Evolutionary conservation across 1,140 invertebrate genomes (phyloP).

Genomic region (Heliconius hermathena): DNA sequence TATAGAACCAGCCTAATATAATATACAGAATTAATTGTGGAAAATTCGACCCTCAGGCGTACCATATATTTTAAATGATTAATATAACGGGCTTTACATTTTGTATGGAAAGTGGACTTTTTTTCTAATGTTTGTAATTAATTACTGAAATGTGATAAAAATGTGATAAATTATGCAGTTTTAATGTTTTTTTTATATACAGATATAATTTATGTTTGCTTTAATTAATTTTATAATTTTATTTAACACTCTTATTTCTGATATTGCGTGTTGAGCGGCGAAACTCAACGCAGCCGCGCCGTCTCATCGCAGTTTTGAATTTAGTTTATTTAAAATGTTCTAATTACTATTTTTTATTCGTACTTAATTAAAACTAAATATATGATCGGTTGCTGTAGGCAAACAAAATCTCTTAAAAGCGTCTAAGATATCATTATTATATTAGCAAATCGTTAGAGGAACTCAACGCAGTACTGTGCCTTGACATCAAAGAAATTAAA

Average conservation of each 20-base stretch:
- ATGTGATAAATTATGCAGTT: conserved; percentile 42
- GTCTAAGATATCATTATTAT: too few relatives aligned
- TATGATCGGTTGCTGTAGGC: too few relatives aligned
- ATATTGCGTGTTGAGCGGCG: too few relatives aligned
- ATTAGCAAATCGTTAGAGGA: too few relatives aligned
- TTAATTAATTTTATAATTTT: neutral
- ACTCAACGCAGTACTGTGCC: too few relatives aligned
- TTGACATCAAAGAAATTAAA: too few relatives aligned
- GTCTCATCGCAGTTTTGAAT: too few relatives aligned
- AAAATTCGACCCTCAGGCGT: conserved; percentile 41
- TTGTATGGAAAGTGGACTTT: conserved; percentile 40
- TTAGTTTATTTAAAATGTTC: too few relatives aligned
- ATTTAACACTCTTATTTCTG: neutral
- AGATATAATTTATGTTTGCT: neutral
- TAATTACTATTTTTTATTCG: too few relatives aligned
- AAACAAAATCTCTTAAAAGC: too few relatives aligned
- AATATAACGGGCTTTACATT: conserved; percentile 47
- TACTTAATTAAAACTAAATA: too few relatives aligned
- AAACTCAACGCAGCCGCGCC: too few relatives aligned
- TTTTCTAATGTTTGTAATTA: conserved; percentile 44
- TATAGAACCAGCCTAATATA: neutral
- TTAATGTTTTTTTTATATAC: conserved; percentile 14
- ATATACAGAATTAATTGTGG: conserved; percentile 20
- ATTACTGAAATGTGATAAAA: conserved; percentile 40
- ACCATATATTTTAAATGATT: conserved; percentile 53